Evolutionary conservation across 2,888 invertebrate genomes (phyloP).

Genomic region (Brassicogethes aeneus): DNA sequence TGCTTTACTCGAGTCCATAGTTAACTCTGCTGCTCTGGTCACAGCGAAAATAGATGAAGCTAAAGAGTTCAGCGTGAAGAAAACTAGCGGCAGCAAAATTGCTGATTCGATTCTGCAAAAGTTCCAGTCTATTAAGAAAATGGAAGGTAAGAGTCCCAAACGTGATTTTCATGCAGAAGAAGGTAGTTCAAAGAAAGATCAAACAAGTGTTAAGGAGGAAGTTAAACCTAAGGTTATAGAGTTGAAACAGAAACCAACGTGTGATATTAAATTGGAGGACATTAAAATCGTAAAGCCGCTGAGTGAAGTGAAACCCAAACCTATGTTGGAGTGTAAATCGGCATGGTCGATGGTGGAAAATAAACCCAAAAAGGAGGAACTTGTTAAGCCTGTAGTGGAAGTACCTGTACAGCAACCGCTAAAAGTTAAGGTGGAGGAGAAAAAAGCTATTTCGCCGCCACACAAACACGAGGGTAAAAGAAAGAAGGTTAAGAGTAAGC

Average conservation of each 20-base stretch:
- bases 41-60: constrained; percentile 32
- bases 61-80: constrained; percentile 33
- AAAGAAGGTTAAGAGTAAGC: constrained; percentile 36
- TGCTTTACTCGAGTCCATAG: constrained; percentile 33
- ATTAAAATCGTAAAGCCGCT: constrained; percentile 7
- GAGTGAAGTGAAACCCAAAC: constrained; percentile 7
- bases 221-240: constrained; percentile 10
- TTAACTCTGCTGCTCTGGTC: constrained; percentile 21
- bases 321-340: neutral
- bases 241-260: constrained; percentile 7
- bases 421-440: constrained; percentile 12
- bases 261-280: constrained; percentile 1
- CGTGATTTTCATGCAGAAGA: constrained; percentile 18
- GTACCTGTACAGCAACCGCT: constrained; percentile 10
- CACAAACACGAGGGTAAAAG: constrained; percentile 18
- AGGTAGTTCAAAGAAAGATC: constrained; percentile 19
- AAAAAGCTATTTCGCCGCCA: constrained; percentile 6
- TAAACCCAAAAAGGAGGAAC: constrained; percentile 5
- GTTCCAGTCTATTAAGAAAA: constrained; percentile 33
- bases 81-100: constrained; percentile 37
- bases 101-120: constrained; percentile 38
- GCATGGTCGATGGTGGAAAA: neutral
- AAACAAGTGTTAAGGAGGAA: constrained; percentile 20
- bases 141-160: constrained; percentile 18
- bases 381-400: constrained; percentile 6